These are phyloP conservation scores for Cygnus atratus DNA, from an alignment of 2,113 vertebrate genomes.

Conservation along the genomic window DNA sequence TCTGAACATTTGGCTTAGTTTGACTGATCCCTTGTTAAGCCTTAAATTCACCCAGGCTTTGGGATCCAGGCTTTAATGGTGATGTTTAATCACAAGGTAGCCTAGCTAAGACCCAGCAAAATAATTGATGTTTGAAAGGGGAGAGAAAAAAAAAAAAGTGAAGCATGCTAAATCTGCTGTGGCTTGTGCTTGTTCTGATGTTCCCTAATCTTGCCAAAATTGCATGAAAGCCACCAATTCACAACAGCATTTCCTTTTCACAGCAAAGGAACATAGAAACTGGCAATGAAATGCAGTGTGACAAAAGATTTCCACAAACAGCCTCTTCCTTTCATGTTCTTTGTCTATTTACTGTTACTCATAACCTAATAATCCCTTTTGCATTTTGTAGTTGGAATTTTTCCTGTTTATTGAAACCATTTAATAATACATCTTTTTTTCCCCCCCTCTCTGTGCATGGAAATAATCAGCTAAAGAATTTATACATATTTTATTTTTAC, in stretches of 20 bases:
- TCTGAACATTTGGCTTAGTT: slow-evolving; percentile 9
- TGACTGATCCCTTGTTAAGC: background rate
- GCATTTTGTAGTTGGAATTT: background rate
- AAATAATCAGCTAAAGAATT: background rate
- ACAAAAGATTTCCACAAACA: background rate
- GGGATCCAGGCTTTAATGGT: slow-evolving; percentile 34
- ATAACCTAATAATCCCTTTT: background rate
- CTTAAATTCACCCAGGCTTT: slow-evolving; percentile 30
- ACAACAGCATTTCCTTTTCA: background rate
- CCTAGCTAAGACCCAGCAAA: slow-evolving; percentile 74
- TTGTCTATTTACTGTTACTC: background rate
- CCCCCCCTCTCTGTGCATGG: background rate
- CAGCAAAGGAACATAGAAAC: background rate
- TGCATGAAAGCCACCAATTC: background rate
- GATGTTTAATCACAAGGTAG: slow-evolving; percentile 75
- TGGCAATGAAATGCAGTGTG: background rate
- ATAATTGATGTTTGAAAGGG: slow-evolving; percentile 74
- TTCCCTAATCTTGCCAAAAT: background rate
- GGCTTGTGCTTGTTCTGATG: background rate
- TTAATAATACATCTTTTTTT: background rate
- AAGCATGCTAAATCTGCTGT: slow-evolving; percentile 72
- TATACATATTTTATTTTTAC: background rate
- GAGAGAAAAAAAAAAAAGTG: background rate
- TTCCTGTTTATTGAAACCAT: background rate
- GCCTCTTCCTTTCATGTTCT: background rate